Conservation (phyloP, 2,797 vertebrate species). For the Acrocephalus scirpaceus region DNA sequence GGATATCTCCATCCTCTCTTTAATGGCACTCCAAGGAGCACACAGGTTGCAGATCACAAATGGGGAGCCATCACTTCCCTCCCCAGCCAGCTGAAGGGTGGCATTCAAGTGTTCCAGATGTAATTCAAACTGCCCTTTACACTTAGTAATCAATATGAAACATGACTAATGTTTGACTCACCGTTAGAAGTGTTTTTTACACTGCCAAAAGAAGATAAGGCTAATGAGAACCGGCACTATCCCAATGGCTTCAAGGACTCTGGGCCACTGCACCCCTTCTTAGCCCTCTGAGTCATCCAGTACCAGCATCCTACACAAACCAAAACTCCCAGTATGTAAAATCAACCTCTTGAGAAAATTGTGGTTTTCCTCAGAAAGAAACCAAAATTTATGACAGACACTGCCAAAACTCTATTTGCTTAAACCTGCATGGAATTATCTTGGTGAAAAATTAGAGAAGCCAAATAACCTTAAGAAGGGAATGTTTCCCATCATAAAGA, state of each 20-base stretch:
- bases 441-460: background rate
- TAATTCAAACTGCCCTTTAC: background rate
- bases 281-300: background rate
- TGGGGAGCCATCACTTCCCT: background rate
- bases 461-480: background rate
- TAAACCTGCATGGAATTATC: background rate
- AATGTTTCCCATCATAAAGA: background rate
- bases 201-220: background rate
- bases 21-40: background rate
- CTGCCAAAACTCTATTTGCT: background rate
- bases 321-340: background rate
- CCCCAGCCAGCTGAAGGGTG: background rate
- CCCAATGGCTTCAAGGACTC: background rate
- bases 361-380: background rate
- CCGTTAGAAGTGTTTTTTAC: background rate
- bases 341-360: background rate
- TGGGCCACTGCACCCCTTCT: background rate
- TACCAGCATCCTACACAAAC: background rate
- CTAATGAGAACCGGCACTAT: background rate
- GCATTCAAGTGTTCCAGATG: background rate
- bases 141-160: background rate
- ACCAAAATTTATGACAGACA: background rate
- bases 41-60: background rate
- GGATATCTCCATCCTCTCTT: background rate
- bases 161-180: background rate